Base-by-base conservation (phyloP, 2,888 invertebrate species). In the Chrysolina oricalcia region DNA sequence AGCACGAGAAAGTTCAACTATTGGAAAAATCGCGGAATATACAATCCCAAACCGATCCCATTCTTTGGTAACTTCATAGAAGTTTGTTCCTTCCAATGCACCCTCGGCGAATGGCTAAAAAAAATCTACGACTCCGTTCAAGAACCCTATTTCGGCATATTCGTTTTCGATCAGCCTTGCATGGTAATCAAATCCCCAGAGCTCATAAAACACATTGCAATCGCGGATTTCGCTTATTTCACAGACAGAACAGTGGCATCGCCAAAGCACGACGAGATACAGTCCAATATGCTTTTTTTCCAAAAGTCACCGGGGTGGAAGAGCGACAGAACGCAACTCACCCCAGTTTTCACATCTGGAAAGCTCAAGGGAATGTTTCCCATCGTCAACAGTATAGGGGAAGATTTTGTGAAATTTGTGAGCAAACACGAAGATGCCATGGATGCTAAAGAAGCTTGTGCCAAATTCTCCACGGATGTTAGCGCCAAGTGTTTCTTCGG, bases 361-460 rank as follows among this genome's bases (percentile, higher is more conserved):
- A 92, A 91, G 83, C 85, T 92, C 72, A 91, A 90, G 82, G 85
- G 83, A 56, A 91, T 92, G 91, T 87, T 90, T 35, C 87, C 88
- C 0, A 81, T 90, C n/a, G 88, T 91, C 76, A 79, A 87, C 13
- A 50, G 17, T 6, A 43, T 43, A 35, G 70, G 43, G 0, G 68
- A 23, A 19, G 40, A 65, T 15, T 35, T 76, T 46, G 17, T 21
- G 21, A 9, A 48, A 17, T 72, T 63, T 63, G 17, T 76, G n/a
- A 43, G 50, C 10, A 17, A 65, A 1, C 53, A 74, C 46, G 46
- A 62, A 17, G 74, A 73, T 0, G 63, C 65, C 2, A n/a, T 83
- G 0, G 88, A 87, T 72, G 80, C 83, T 1, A 87, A 87, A 80
- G 87, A 87, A 72, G 72, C 86, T 9, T 82, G 84, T 70, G 86